These are phyloP conservation scores for Ectropis grisescens DNA, from an alignment of 1,140 invertebrate species.

Conservation along the genomic window DNA sequence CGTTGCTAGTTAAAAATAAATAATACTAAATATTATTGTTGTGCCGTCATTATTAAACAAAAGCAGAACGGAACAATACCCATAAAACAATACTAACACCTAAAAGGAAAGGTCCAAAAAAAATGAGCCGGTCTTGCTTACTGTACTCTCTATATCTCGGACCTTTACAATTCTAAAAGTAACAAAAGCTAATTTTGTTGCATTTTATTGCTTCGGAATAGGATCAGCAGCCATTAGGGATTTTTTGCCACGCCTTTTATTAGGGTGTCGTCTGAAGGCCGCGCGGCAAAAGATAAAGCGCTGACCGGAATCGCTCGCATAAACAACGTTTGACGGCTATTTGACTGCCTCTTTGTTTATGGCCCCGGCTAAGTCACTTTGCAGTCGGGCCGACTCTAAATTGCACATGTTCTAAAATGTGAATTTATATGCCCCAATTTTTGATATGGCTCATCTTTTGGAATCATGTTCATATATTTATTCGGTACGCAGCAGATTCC, in stretches of 20 bases:
- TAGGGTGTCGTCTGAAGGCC: constrained; percentile 64
- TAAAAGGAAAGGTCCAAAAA: too few species aligned
- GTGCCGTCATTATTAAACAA: constrained; percentile 22
- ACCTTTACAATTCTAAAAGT: constrained; percentile 52
- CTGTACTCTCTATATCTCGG: constrained; percentile 27
- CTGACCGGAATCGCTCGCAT: constrained; percentile 54
- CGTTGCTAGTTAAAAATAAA: too few species aligned
- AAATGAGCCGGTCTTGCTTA: constrained; percentile 26
- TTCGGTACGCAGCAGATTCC: too few species aligned
- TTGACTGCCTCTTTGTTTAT: constrained; percentile 60
- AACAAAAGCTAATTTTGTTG: constrained; percentile 69
- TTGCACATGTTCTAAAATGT: constrained; percentile 1
- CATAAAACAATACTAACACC: constrained; percentile 37
- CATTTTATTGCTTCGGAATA: constrained; percentile 66
- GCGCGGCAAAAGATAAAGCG: constrained; percentile 58
- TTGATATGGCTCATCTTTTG: too few species aligned
- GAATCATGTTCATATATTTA: too few species aligned
- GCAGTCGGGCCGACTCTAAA: not conserved
- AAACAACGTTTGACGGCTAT: constrained; percentile 58
- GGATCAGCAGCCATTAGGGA: constrained; percentile 61
- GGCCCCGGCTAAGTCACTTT: constrained; percentile 11
- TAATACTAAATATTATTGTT: constrained; percentile 5
- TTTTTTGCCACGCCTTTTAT: constrained; percentile 67
- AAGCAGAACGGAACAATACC: constrained; percentile 27
- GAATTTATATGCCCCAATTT: too few species aligned